Conservation (phyloP, 2,797 vertebrate genomes). For the Gymnopithys bicolor region DNA sequence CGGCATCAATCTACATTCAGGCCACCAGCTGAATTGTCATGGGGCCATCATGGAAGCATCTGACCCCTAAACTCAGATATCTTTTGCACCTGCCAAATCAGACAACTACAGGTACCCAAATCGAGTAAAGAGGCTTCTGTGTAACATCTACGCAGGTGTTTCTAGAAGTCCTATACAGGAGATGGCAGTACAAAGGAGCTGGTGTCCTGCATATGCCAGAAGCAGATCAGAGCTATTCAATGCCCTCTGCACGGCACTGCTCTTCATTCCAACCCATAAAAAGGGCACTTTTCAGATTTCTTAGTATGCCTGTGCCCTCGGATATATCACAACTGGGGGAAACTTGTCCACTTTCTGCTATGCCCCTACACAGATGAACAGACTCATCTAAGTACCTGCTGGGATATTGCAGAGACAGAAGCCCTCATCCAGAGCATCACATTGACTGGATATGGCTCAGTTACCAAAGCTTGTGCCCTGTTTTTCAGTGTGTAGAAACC, state of each 20-base stretch:
- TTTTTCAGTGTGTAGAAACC: not conserved
- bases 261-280: not conserved
- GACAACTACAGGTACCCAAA: not conserved
- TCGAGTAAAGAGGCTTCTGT: not conserved
- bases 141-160: not conserved
- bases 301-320: not conserved
- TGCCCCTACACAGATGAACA: not conserved
- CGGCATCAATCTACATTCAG: accelerated
- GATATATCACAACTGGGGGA: not conserved
- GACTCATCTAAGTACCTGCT: not conserved
- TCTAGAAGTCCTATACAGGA: not conserved
- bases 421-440: not conserved
- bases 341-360: not conserved
- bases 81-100: not conserved
- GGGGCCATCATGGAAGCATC: not conserved
- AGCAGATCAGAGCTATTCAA: not conserved
- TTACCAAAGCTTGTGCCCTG: not conserved
- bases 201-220: not conserved
- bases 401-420: not conserved
- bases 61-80: not conserved
- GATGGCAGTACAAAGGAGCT: not conserved
- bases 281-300: not conserved
- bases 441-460: not conserved
- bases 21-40: not conserved
- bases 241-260: not conserved